These are phyloP conservation scores for Drosophila mercatorum DNA, from an alignment of 2,888 invertebrate species.

Conservation along the genomic window DNA sequence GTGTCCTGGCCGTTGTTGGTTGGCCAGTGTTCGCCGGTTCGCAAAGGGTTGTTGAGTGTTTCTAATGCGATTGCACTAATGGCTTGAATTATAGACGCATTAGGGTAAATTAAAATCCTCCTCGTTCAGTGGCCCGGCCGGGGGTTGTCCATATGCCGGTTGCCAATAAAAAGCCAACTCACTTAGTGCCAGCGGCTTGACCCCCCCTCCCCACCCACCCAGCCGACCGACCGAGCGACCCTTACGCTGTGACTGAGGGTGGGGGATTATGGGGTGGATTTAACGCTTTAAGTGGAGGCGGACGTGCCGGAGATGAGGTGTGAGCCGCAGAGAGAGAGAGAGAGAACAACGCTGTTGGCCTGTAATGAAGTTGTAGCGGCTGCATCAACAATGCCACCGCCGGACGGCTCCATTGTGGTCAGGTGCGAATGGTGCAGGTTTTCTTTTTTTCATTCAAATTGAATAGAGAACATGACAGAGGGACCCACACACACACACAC, in stretches of 20 bases:
- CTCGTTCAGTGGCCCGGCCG: conserved; percentile 43
- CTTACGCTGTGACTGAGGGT: not conserved
- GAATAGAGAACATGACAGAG: conserved; percentile 29
- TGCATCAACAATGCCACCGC: conserved; percentile 64
- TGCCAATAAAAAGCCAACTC: conserved; percentile 66
- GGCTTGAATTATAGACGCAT: conserved; percentile 84
- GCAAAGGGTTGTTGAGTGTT: conserved; percentile 70
- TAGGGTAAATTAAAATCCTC: conserved; percentile 85
- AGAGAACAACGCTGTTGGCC: conserved; percentile 8
- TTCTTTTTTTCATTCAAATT: conserved; percentile 37
- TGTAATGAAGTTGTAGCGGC: conserved; percentile 69
- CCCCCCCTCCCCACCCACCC: conserved; percentile 16
- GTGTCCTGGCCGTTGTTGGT: conserved; percentile 22
- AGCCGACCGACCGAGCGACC: not conserved
- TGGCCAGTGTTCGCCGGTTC: conserved; percentile 42
- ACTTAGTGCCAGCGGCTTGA: conserved; percentile 58
- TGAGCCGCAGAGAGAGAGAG: not conserved
- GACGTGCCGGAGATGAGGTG: not conserved
- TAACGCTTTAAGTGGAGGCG: conserved; percentile 21
- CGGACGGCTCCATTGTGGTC: conserved; percentile 54
- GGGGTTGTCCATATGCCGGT: conserved; percentile 42
- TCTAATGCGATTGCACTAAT: conserved; percentile 84
- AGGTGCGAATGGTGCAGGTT: conserved; percentile 68
- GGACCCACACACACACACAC: conserved; percentile 6
- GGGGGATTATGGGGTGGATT: conserved; percentile 49